These are phyloP conservation scores for Cephus nigrinus DNA, from an alignment of 2,888 invertebrate genomes.

Conservation along the genomic window DNA sequence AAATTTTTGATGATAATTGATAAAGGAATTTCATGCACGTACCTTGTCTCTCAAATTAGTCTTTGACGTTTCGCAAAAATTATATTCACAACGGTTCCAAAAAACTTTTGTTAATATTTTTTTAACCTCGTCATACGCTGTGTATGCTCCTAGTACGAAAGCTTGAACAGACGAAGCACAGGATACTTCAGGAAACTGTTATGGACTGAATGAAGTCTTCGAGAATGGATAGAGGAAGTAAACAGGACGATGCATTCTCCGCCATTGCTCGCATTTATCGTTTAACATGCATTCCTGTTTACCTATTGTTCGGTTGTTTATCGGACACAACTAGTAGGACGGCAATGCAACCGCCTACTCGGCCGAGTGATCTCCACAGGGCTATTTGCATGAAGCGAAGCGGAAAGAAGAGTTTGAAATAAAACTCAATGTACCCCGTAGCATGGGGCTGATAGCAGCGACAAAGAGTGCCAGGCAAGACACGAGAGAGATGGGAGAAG, in stretches of 20 bases:
- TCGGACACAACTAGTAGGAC: background rate
- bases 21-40: background rate
- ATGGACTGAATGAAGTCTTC: background rate
- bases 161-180: background rate
- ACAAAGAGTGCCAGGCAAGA: background rate
- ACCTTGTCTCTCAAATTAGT: background rate
- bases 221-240: background rate
- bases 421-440: background rate
- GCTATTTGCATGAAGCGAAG: conserved; percentile 1
- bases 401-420: background rate
- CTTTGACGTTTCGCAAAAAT: background rate
- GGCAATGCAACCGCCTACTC: background rate
- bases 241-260: background rate
- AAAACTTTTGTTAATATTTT: too few relatives aligned
- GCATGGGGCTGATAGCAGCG: background rate
- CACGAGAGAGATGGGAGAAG: background rate
- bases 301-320: background rate
- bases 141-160: background rate
- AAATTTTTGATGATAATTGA: too few relatives aligned
- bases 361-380: background rate
- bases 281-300: background rate
- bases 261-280: background rate
- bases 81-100: background rate
- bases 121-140: background rate
- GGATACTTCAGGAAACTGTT: background rate